Conservation (phyloP, 2,888 invertebrate species). For the Synanthedon andrenaeformis region DNA sequence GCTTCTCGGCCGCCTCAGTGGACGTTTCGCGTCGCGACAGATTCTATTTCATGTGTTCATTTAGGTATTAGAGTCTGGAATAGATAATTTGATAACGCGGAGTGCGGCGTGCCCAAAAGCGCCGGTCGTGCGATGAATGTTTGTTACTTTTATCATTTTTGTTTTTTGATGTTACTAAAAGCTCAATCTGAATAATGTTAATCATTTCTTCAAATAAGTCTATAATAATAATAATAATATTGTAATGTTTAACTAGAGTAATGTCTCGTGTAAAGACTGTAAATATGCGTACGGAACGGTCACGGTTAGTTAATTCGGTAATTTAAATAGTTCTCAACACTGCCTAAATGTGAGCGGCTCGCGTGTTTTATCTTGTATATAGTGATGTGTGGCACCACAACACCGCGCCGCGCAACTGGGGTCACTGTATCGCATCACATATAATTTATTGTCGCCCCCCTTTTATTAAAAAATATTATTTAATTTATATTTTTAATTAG, state of each 20-base stretch:
- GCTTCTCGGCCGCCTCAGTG: too few species aligned
- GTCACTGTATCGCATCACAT: not conserved
- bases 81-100: constrained; percentile 47
- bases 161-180: constrained; percentile 51
- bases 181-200: constrained; percentile 66
- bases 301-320: constrained; percentile 10
- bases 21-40: constrained; percentile 32
- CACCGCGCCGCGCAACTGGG: not conserved
- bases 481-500: too few species aligned
- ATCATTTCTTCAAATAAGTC: constrained; percentile 60
- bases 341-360: constrained; percentile 4
- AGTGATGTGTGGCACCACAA: not conserved
- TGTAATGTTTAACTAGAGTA: constrained; percentile 14
- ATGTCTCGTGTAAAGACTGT: constrained; percentile 16
- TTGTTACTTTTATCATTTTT: constrained; percentile 63
- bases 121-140: constrained; percentile 53
- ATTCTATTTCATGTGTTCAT: constrained; percentile 69
- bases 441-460: too few species aligned
- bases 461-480: too few species aligned
- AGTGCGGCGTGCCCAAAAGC: constrained; percentile 29
- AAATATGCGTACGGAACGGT: constrained; percentile 12
- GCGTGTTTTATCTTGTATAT: too few species aligned
- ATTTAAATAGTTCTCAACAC: constrained; percentile 7
- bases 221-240: constrained; percentile 2
- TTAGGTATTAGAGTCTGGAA: constrained; percentile 65